Base-by-base conservation (phyloP, 2,113 vertebrate genomes). In the Formicarius rufipectus region DNA sequence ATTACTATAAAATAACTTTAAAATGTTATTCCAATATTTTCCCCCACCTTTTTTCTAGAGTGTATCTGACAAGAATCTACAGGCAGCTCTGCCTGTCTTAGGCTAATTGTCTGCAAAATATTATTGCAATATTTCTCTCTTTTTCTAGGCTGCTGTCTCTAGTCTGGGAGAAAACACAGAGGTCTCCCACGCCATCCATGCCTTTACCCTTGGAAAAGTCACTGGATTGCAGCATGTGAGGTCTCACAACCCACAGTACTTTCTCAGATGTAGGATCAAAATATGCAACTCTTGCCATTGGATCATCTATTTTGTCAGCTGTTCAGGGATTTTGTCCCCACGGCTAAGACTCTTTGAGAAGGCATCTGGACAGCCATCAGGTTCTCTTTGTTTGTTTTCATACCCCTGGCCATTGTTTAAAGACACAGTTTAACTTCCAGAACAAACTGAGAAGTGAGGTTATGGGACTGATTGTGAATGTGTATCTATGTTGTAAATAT, bases 221-320 rank as follows among this genome's bases (percentile, higher is more conserved):
- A 23, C 14, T 3, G 24, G 10, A 8, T 7, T 88, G 56, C 64
- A 78, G 45, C 24, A 1, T 86, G 76, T 74, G 86, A 63, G 64
- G 87, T 79, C 87, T 79, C 63, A 55, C 0, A 3, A 53, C 39
- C 20, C 42, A 6, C 55, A 50, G 16, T 5, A 5, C 59, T 77
- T 77, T 55, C 67, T 59, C 82, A 96, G 66, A 74, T 66, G 50
- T 7, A 22, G 78, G 76, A 56, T 17, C 84, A 18, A 15, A 88
- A 47, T 1, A 3, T 40, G 16, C 19, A 52, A 2, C 72, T 49
- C 68, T 53, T 45, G 14, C 39, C 31, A 10, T 6, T 8, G 40
- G 56, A 52, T 84, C 85, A 81, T 71, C 72, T 96, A 2, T 95
- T 94, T 92, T 94, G 76, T 90, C 88, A 96, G 85, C 88, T 93